Evolutionary conservation across 2,113 vertebrate species (phyloP).

Genomic region (Chrysochloris asiatica): DNA sequence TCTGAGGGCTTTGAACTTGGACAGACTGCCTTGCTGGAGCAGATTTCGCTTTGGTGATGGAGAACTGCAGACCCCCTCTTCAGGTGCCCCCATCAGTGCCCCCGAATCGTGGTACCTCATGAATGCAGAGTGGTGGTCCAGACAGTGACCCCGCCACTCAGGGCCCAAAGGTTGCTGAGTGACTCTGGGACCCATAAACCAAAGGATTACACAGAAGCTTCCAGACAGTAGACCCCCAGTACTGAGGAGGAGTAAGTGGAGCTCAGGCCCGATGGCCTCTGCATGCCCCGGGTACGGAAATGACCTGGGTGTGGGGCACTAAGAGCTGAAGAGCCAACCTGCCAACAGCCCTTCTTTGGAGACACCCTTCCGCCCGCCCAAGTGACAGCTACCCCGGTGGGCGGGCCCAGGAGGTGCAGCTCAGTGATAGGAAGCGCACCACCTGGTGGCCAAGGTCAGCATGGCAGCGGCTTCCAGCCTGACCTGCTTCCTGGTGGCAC

Average conservation of each 20-base stretch:
- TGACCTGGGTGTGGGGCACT: no score
- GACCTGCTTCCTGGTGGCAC: no score
- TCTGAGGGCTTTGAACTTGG: not conserved
- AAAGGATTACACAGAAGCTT: not conserved
- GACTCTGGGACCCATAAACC: not conserved
- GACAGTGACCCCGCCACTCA: not conserved
- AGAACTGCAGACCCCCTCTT: not conserved
- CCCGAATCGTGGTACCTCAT: not conserved
- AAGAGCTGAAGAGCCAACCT: no score
- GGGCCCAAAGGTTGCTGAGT: not conserved
- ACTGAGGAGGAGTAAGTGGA: no score
- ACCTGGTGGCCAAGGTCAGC: accelerated
- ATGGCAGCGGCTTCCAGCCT: not conserved
- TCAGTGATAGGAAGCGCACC: not conserved
- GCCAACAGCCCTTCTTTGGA: no score
- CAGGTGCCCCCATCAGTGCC: no score
- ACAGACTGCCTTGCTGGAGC: no score
- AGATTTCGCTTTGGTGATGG: not conserved
- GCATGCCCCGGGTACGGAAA: no score
- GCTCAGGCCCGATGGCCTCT: no score
- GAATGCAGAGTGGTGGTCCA: not conserved
- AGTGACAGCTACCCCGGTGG: not conserved
- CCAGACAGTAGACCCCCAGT: not conserved
- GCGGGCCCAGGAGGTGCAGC: accelerated
- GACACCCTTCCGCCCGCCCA: not conserved